phyloP scores from a whole-genome alignment of 2,888 invertebrate genomes.

The Tortrix viridana region DNA sequence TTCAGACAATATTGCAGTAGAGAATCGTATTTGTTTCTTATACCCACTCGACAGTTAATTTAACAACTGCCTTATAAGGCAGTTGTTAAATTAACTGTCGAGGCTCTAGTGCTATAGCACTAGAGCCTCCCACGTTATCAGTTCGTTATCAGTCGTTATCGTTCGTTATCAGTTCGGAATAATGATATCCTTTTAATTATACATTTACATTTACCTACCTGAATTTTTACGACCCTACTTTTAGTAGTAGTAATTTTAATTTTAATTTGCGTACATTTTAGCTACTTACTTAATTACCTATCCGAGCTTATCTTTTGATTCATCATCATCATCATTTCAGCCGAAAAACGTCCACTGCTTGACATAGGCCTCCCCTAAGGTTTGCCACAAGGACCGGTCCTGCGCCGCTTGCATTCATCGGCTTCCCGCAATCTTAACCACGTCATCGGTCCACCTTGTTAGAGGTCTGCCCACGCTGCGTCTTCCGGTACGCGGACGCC shows the following conservation, averaged over 20 bases:
- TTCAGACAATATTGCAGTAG: constrained; percentile 59
- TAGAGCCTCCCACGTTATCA: constrained; percentile 3
- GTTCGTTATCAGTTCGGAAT: constrained; percentile 5
- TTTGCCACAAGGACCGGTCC: no score
- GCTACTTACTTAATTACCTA: constrained; percentile 18
- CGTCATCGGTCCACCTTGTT: no score
- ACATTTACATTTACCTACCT: constrained; percentile 26
- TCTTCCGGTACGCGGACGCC: no score
- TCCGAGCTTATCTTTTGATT: constrained; percentile 23
- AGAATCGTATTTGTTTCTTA: constrained; percentile 56
- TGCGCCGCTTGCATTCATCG: no score
- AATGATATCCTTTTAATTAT: constrained; percentile 14
- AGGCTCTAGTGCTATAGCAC: no score
- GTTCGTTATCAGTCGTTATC: no score
- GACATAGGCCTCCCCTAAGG: no score
- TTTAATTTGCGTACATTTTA: constrained; percentile 23
- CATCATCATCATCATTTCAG: no score
- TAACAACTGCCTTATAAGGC: constrained; percentile 28
- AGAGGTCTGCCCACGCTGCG: no score
- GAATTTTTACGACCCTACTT: constrained; percentile 19
- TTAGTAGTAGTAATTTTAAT: constrained; percentile 16
- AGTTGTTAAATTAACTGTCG: constrained; percentile 25
- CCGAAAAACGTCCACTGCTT: no score
- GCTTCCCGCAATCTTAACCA: no score
- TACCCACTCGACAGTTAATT: constrained; percentile 13